phyloP scores from a whole-genome alignment of 2,888 invertebrate species.

The Luffia ferchaultella region DNA sequence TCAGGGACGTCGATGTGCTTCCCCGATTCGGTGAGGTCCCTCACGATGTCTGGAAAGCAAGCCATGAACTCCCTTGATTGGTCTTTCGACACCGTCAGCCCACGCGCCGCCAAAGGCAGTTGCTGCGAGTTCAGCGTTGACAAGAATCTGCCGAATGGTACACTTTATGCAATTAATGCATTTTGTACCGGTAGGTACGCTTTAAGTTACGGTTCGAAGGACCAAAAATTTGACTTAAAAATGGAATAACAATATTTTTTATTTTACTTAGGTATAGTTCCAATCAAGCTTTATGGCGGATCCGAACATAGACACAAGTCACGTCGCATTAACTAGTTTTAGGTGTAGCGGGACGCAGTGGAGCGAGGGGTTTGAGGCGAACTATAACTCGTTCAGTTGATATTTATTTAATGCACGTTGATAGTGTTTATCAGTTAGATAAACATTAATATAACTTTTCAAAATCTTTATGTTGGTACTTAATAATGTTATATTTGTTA shows the following conservation, averaged over 20 bases:
- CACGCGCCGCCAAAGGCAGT: slow-evolving; percentile 67
- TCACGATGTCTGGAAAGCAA: slow-evolving; percentile 85
- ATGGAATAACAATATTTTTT: too few relatives aligned
- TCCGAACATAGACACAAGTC: too few relatives aligned
- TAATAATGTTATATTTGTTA: slow-evolving; percentile 27
- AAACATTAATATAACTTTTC: background rate
- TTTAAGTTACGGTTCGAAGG: background rate
- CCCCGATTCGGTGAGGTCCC: slow-evolving; percentile 81
- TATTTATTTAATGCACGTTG: background rate
- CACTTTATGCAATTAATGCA: background rate
- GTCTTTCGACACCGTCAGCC: slow-evolving; percentile 77
- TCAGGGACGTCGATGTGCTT: slow-evolving; percentile 80
- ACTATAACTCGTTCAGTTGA: background rate
- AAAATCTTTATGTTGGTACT: background rate
- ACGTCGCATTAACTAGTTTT: too few relatives aligned
- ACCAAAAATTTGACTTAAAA: background rate
- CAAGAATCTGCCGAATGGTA: slow-evolving; percentile 50
- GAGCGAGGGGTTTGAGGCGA: too few relatives aligned
- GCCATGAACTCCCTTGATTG: slow-evolving; percentile 90
- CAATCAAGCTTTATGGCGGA: too few relatives aligned
- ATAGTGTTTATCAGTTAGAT: too few relatives aligned
- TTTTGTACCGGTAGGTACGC: background rate
- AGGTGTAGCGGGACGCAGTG: too few relatives aligned
- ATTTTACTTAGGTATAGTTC: too few relatives aligned
- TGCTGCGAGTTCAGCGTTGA: slow-evolving; percentile 70